Base-by-base conservation (phyloP, 30 jellyfish, hydroid and myxozoan genomes). In the Pseudorhiza aurosa region DNA sequence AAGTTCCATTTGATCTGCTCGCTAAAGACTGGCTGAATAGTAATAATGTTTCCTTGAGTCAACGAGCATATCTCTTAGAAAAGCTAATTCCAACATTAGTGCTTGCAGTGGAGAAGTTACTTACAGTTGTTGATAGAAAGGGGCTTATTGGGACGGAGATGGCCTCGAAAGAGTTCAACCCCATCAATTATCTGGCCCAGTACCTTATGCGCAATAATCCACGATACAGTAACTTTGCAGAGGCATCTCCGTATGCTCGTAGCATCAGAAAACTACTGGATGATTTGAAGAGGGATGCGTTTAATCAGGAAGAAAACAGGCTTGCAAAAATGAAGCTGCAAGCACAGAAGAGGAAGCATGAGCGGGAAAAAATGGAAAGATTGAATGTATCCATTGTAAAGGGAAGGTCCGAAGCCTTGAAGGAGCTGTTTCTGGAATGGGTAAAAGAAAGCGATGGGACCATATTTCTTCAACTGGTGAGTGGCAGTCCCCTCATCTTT, bases 201-300 rank as follows among this genome's bases (percentile, higher is more conserved):
- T 82, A 81, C 51, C 81, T 90, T 32, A 90, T 90, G 97, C 44
- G 97, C 35, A 90, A 90, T 65, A 90, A 90, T 64, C 97, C 97
- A 8, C 70, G 82, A 40, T 90, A 90, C 58, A 90, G 97, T 59
- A 90, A 90, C 59, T 75, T 90, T 58, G 90, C 89, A 25, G 89
- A 82, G 40, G 82, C 97, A 11, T 85, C 95, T 17, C 94, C 96
- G 17, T 90, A 90, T 68, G 96, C 97, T 22, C 79, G 85, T 33
- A 70, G 93, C 31, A 82, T 90, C 31, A 68, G 86, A 44, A 68
- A 73, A 30, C 56, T 90, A 51, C 76, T 90, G 84, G 93, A 90
- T 19, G 93, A 83, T 5, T 69, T 90, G 72, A 90, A 90, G 63
- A 80, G 42, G 25, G 87, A 83, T 9, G 97, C 92, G 12, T 85